A percentile compares a stretch with the other conserved stretches of the same genome.
Conservation (phyloP, 2,113 vertebrate genomes). For the Thermophis baileyi region DNA sequence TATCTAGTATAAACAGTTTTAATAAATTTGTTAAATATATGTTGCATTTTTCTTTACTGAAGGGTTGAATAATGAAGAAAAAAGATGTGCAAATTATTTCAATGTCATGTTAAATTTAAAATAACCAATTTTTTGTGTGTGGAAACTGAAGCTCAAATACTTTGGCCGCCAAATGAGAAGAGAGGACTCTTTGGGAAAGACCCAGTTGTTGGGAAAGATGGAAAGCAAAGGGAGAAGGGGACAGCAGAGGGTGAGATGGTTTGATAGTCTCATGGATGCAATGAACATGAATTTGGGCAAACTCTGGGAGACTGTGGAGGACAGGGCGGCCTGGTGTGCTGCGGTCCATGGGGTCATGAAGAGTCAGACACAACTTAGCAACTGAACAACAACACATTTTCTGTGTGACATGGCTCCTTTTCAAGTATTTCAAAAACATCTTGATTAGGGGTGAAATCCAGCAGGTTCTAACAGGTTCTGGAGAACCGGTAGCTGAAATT, state of each 20-base stretch:
- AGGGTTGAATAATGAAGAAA: background rate
- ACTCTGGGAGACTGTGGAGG: background rate
- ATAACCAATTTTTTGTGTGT: background rate
- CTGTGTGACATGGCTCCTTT: background rate
- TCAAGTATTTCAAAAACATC: background rate
- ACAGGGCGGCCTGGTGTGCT: background rate
- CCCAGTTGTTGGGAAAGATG: background rate
- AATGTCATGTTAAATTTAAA: background rate
- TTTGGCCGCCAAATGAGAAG: background rate
- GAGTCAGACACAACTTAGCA: background rate
- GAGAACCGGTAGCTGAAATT: too few species aligned
- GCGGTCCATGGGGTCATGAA: background rate
- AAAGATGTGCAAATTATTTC: background rate
- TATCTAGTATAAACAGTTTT: background rate
- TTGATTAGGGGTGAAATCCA: too few species aligned
- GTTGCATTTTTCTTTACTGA: background rate
- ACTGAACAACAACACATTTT: background rate
- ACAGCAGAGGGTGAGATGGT: background rate
- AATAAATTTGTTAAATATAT: background rate
- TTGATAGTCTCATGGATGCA: background rate
- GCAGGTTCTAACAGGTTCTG: too few species aligned
- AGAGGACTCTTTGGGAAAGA: background rate
- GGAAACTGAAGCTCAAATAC: background rate
- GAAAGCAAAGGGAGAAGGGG: background rate
- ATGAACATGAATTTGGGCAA: background rate